Base-by-base conservation (phyloP, 1,140 invertebrate genomes). In the Zaprionus nigranus region DNA sequence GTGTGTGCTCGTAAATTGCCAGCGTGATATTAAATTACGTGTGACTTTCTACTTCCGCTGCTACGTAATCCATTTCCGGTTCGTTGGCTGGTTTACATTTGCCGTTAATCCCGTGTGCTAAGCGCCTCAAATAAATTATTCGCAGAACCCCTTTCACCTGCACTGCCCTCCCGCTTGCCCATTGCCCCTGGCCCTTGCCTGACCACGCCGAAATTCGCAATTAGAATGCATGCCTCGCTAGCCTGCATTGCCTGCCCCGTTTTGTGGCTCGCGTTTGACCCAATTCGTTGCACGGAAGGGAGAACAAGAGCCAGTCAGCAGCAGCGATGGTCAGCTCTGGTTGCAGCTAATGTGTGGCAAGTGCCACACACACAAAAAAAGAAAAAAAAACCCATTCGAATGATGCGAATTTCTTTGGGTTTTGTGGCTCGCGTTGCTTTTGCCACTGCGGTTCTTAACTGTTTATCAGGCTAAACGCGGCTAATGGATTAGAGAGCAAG, bases 1-100 rank as follows among this genome's bases (percentile, higher is more conserved):
- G 22, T 66, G 34, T 34, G 46, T 51, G 69, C 63, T 75, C 84
- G 84, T 90, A 87, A 87, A 87, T 87, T 88, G 84, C 70, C 85
- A 83, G 58, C 71, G 75, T 84, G 84, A 90, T 87, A 87, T 87
- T 87, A 87, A 87, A 87, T 87, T 87, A 87, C 84, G 84, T 90
- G 84, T 87, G 85, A 87, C 84, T 90, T 87, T 88, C 81, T 67
- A 87, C 85, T 90, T 90, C 81, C 85, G 84, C 62, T 84, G 78
- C 64, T 70, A 82, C 75, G 84, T 90, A 87, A 87, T 90, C 84
- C 84, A 82, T 84, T 87, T 87, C 84, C 84, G 84, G 84, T 87
- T 90, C 84, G 84, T 77, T 90, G 84, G 81, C 63, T 90, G 81
- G 71, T 73, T 86, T 84, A 87, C 84, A 87, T 87, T 87, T 81